Evolutionary conservation across 1,140 invertebrate genomes (phyloP), one percentile per base, ranked within the genome.

Genomic region (Drosophila orena): DNA sequence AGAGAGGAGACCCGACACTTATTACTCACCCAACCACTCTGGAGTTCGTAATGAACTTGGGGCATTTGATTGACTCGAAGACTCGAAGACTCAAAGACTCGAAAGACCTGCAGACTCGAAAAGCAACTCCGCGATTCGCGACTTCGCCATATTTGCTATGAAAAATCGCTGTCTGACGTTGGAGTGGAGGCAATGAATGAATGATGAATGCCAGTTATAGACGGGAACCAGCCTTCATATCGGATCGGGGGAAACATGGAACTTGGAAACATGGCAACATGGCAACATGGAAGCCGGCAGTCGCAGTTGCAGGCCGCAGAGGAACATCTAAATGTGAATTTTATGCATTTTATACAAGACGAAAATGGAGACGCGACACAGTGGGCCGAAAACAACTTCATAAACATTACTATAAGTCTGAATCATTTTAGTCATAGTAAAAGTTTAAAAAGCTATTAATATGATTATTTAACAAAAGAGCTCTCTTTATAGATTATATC

Each of bases 11-110:
- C 52, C 72, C 71, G 73, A 73, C 55, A 78, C 81, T 86, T 86
- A 86, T 86, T 86, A 86, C 81, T 86, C 76, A 86, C 77, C 81
- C 73, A 86, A 86, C 81, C 84, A 86, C 81, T 86, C 74, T 62
- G 57, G 60, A 86, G 74, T 69, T 86, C 78, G 75, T 86, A 86
- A 86, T 86, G 81, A 86, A 86, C 81, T 86, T 86, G 81, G 69
- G 74, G 70, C 77, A 64, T 86, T 86, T 86, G 81, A 86, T 86
- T 86, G 81, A 86, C 81, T 85, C 61, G 57, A 49, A 57, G 55
- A 73, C 59, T 46, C 40, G 37, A 43, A 38, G 56, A 86, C 81
- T 85, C 61, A 50, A 49, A 57, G 55, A 73, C 59, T 46, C 40
- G 37, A 43, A 38, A n/a, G 56, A 61, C 61, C 27, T 15, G 27